Conservation (phyloP, 1,140 invertebrate genomes). For the Drosophila asahinai region DNA sequence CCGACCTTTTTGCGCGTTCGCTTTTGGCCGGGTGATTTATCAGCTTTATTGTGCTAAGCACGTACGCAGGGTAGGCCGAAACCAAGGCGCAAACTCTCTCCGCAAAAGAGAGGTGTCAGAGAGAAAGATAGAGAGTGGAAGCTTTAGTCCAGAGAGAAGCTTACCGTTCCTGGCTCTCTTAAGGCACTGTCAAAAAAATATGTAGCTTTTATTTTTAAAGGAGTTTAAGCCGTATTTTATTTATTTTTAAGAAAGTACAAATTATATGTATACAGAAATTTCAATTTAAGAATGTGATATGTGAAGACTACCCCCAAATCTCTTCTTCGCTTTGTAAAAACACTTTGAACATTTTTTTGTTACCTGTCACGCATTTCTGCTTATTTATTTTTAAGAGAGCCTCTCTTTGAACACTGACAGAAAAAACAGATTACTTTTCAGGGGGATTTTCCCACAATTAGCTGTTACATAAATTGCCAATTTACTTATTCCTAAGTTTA, state of each 20-base stretch:
- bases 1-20: conserved; percentile 41
- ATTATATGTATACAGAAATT: too few relatives aligned
- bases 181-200: not conserved
- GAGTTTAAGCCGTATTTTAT: too few relatives aligned
- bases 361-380: too few relatives aligned
- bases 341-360: too few relatives aligned
- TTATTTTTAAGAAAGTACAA: too few relatives aligned
- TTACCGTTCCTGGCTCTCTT: conserved; percentile 1
- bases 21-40: conserved; percentile 52
- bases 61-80: conserved; percentile 54
- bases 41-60: conserved; percentile 65
- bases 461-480: conserved; percentile 46
- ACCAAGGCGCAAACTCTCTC: conserved; percentile 19
- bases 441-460: conserved; percentile 17
- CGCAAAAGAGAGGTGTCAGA: not conserved
- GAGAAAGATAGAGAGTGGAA: conserved; percentile 1
- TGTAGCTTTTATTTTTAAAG: too few relatives aligned
- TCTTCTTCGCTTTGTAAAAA: too few relatives aligned
- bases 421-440: conserved; percentile 6
- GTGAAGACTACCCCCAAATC: too few relatives aligned
- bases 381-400: conserved; percentile 8
- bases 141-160: conserved; percentile 26
- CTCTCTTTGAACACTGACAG: conserved; percentile 56
- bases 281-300: too few relatives aligned
- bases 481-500: conserved; percentile 49